Evolutionary conservation across 2,888 invertebrate genomes (phyloP).

Genomic region (Drosophila vallismaia): DNA sequence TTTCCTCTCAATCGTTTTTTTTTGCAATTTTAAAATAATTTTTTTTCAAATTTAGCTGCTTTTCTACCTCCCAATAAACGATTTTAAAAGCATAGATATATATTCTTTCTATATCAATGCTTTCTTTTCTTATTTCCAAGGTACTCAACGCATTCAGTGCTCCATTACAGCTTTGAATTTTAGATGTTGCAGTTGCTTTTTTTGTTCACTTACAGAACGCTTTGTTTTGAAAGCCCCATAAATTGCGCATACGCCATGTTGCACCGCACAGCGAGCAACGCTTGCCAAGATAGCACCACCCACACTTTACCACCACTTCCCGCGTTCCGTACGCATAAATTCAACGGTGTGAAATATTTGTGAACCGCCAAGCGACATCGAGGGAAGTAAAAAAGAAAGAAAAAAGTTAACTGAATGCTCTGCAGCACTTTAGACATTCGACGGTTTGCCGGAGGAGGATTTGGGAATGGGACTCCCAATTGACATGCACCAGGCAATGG

Average conservation of each 20-base stretch:
- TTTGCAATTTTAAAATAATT: too few relatives aligned
- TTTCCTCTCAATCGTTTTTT: too few relatives aligned
- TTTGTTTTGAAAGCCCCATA: conserved; percentile 70
- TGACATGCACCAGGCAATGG: conserved; percentile 63
- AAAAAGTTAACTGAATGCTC: conserved; percentile 44
- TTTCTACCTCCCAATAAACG: too few relatives aligned
- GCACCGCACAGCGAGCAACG: conserved; percentile 38
- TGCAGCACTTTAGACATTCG: conserved; percentile 48
- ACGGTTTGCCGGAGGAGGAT: conserved; percentile 6
- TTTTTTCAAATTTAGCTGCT: too few relatives aligned
- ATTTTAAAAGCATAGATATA: too few relatives aligned
- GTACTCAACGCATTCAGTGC: conserved; percentile 26
- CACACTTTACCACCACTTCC: conserved; percentile 3
- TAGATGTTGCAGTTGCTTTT: conserved; percentile 9
- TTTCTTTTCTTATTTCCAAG: not conserved
- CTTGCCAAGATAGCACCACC: conserved; percentile 13
- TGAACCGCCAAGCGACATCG: conserved; percentile 53
- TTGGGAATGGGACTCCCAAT: conserved; percentile 39
- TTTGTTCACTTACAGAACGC: conserved; percentile 48
- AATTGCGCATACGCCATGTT: conserved; percentile 72
- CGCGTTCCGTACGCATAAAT: conserved; percentile 60
- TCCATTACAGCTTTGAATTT: conserved; percentile 2
- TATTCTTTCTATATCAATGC: not conserved
- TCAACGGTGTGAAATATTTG: conserved; percentile 67
- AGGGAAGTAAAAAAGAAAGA: conserved; percentile 31